Conservation (phyloP, 2,113 vertebrate genomes). For the Geococcyx californianus region DNA sequence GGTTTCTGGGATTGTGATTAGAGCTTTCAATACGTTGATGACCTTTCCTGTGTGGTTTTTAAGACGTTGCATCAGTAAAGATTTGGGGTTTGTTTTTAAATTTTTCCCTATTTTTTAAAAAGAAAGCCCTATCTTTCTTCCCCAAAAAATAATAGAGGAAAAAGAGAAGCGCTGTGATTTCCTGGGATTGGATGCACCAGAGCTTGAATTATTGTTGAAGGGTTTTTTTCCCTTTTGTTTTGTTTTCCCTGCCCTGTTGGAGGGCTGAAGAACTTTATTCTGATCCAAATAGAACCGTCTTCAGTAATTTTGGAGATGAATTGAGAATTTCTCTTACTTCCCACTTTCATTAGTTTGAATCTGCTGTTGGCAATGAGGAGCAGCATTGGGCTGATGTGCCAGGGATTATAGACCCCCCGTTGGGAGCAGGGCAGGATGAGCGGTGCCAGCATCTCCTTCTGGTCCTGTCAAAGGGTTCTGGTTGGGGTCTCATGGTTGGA, state of each 20-base stretch:
- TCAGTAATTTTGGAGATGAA: not conserved
- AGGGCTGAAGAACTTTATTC: not conserved
- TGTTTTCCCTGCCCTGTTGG: not conserved
- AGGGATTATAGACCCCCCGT: not conserved
- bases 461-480: not conserved
- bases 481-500: not conserved
- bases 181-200: not conserved
- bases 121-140: not conserved
- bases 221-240: not conserved
- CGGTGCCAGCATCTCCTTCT: accelerated
- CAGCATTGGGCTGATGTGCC: not conserved
- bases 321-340: not conserved
- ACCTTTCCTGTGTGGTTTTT: not conserved
- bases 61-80: not conserved
- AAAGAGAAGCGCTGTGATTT: not conserved
- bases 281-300: not conserved
- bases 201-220: not conserved
- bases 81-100: not conserved
- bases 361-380: not conserved
- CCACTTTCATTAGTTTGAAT: not conserved
- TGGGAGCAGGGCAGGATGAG: not conserved
- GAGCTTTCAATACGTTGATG: not conserved
- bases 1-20: not conserved
- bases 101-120: not conserved
- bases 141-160: no score